Percentiles rank a stretch among this genome's conserved stretches.
Evolutionary conservation across 2,888 invertebrate genomes (phyloP).

Genomic region (Branchellion lobata): DNA sequence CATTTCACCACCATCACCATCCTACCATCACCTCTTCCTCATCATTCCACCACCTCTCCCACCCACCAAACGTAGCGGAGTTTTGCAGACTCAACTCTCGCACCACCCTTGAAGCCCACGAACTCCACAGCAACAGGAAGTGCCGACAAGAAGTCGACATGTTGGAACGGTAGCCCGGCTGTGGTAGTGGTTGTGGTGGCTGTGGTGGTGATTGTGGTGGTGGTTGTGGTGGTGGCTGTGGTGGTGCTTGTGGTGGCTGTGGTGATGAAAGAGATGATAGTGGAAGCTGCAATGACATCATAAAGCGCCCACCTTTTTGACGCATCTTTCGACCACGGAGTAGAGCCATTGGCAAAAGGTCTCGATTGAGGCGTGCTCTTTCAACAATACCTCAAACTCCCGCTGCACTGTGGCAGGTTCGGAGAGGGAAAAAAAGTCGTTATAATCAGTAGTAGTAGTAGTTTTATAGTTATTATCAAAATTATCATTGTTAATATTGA

Average conservation of each 20-base stretch:
- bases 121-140: conserved; percentile 64
- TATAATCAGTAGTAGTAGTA: too few relatives aligned
- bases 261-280: too few relatives aligned
- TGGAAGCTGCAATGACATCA: too few relatives aligned
- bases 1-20: too few relatives aligned
- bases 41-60: not conserved
- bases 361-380: conserved; percentile 63
- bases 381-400: conserved; percentile 64
- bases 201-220: not conserved
- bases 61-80: conserved; percentile 64
- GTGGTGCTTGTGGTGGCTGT: too few relatives aligned
- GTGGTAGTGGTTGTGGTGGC: conserved; percentile 20
- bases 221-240: too few relatives aligned
- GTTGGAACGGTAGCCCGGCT: conserved; percentile 55
- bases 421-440: not conserved
- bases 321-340: conserved; percentile 63
- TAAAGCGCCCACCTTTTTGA: conserved; percentile 53
- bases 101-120: conserved; percentile 63
- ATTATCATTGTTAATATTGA: too few relatives aligned
- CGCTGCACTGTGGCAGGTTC: conserved; percentile 57
- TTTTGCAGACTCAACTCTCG: conserved; percentile 65
- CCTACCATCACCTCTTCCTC: not conserved
- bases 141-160: conserved; percentile 60
- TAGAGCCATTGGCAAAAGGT: conserved; percentile 64
- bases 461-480: too few relatives aligned